Evolutionary conservation across 2,888 invertebrate species (phyloP), one percentile per base, ranked within the genome.

Genomic region (Coenonympha glycerion): DNA sequence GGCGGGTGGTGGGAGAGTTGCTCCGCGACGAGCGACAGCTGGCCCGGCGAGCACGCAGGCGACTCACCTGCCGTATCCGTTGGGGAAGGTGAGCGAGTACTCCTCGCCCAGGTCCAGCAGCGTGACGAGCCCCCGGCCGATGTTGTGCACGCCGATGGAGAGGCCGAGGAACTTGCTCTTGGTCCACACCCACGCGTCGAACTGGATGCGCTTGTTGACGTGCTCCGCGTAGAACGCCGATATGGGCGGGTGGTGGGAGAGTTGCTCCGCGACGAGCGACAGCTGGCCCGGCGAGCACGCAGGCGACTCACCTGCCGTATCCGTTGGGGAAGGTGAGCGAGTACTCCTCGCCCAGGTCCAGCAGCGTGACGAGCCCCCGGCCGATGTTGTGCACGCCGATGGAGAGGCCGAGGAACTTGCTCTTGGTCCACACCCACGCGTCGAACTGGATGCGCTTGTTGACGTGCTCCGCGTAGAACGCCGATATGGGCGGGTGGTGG

Each of bases 141-240:
- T 95, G 79, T 99, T 99, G 70, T 99, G 96, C 0, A 96, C 95
- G 11, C 98, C 98, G 63, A 97, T 95, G 8, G 98, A 98, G 16
- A 99, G 89, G 0, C 99, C 99, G 16, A 99, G 90, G 86, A 99
- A 99, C 88, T 99, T 99, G 68, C 98, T 99, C 85, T 99, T 99
- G 4, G 99, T 99, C n/a, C n/a, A n/a, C n/a, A n/a, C n/a, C n/a
- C n/a, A n/a, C n/a, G n/a, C n/a, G n/a, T n/a, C n/a, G n/a, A n/a
- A n/a, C n/a, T n/a, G n/a, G n/a, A n/a, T n/a, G n/a, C n/a, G n/a
- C n/a, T n/a, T n/a, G n/a, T n/a, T n/a, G n/a, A n/a, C n/a, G n/a
- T n/a, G n/a, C n/a, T n/a, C n/a, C n/a, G n/a, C n/a, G n/a, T n/a
- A n/a, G n/a, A n/a, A n/a, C n/a, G n/a, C n/a, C n/a, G n/a, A n/a